phyloP scores from a whole-genome alignment of 2,113 vertebrate genomes.

The Cercopithecus mona region DNA sequence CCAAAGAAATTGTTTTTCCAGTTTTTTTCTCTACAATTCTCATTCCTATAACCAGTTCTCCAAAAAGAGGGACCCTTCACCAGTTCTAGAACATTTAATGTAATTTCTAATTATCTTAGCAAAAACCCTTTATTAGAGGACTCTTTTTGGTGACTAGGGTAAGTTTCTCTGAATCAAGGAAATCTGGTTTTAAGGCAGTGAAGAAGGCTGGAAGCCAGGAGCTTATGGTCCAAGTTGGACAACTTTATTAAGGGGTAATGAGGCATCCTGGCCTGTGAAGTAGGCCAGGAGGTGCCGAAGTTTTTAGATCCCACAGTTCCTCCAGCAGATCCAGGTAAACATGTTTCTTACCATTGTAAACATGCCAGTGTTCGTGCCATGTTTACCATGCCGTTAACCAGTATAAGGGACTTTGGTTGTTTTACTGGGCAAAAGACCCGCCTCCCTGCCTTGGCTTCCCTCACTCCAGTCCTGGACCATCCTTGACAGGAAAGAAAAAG shows the following conservation, averaged over 20 bases:
- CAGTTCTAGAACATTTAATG: background rate
- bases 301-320: background rate
- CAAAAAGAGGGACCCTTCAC: background rate
- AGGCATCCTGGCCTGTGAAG: background rate
- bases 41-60: background rate
- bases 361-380: background rate
- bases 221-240: background rate
- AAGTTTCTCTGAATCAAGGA: background rate
- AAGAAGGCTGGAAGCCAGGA: background rate
- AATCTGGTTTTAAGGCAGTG: background rate
- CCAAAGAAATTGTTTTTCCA: background rate
- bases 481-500: background rate
- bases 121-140: background rate
- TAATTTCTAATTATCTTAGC: background rate
- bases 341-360: constrained; percentile 1
- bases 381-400: background rate
- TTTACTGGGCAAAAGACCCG: background rate
- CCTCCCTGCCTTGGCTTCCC: background rate
- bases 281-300: background rate
- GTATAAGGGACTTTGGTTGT: background rate
- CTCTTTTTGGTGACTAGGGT: background rate
- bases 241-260: background rate
- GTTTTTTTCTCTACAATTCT: background rate
- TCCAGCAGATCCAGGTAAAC: background rate
- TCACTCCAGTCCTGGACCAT: background rate